These are phyloP conservation scores for Pelobates fuscus DNA, from an alignment of 2,113 vertebrate species.

Conservation along the genomic window DNA sequence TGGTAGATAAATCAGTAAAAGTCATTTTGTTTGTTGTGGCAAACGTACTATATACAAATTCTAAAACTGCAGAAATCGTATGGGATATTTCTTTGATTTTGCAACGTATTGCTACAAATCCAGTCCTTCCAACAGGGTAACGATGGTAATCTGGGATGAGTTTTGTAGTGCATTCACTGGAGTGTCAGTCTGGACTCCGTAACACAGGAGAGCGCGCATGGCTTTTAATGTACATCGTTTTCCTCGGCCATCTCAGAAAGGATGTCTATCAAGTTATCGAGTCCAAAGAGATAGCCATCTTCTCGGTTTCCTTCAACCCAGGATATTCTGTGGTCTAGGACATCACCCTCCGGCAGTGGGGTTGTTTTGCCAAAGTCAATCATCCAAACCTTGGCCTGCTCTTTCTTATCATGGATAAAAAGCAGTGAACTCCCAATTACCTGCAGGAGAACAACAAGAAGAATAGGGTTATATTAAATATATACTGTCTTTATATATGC, in stretches of 20 bases:
- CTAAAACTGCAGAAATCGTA: slow-evolving; percentile 51
- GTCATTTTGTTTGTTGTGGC: slow-evolving; percentile 57
- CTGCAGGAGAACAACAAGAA: slow-evolving; percentile 61
- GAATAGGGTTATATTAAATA: no score
- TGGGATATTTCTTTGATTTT: neutral
- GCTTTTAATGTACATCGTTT: slow-evolving; percentile 59
- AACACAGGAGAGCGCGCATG: slow-evolving; percentile 38
- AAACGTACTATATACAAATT: slow-evolving; percentile 58
- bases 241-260: slow-evolving; percentile 74
- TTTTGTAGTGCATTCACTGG: slow-evolving; percentile 69
- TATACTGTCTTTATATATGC: no score
- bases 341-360: slow-evolving; percentile 84
- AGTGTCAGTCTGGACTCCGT: slow-evolving; percentile 59
- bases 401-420: slow-evolving; percentile 92
- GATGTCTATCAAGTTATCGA: slow-evolving; percentile 93
- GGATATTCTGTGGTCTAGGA: slow-evolving; percentile 79
- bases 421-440: slow-evolving; percentile 97
- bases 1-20: neutral
- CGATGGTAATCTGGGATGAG: slow-evolving; percentile 55
- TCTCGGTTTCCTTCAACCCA: slow-evolving; percentile 96
- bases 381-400: slow-evolving; percentile 97
- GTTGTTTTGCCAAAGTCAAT: slow-evolving; percentile 98
- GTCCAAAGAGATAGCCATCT: slow-evolving; percentile 92
- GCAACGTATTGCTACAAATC: neutral
- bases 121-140: neutral